These are phyloP conservation scores for Mus pahari DNA, from an alignment of 2,113 vertebrate species.

Conservation along the genomic window DNA sequence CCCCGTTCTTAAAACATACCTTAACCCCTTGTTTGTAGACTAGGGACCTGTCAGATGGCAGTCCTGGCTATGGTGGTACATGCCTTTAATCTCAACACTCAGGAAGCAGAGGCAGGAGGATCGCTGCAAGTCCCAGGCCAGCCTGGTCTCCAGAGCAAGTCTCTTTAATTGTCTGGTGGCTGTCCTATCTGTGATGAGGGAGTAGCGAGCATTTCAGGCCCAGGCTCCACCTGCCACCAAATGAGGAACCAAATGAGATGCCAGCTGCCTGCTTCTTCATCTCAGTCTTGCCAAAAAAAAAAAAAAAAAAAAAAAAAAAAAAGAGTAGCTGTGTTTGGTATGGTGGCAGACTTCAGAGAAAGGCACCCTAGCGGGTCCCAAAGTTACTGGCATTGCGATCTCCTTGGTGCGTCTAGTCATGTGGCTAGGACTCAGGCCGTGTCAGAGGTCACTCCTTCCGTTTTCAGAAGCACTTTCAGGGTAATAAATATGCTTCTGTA, in stretches of 20 bases:
- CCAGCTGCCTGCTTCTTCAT: not conserved
- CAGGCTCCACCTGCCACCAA: not conserved
- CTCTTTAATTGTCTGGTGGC: constrained; percentile 97
- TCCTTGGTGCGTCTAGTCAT: not conserved
- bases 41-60: not conserved
- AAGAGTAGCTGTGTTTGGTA: not conserved
- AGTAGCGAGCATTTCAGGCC: constrained; percentile 87
- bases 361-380: not conserved
- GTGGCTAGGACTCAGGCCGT: not conserved
- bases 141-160: constrained; percentile 86
- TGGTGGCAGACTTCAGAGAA: not conserved
- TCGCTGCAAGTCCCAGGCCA: not conserved
- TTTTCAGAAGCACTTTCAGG: accelerated
- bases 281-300: not conserved
- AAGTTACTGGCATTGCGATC: not conserved
- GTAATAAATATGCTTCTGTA: constrained; percentile 56
- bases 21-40: constrained; percentile 70
- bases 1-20: constrained; percentile 17
- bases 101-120: not conserved
- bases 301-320: not conserved
- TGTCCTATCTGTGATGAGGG: constrained; percentile 96
- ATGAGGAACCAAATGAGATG: not conserved
- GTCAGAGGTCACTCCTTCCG: not conserved
- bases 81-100: not conserved
- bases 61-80: not conserved